Evolutionary conservation across 1,140 invertebrate species (phyloP), one percentile per base, ranked within the genome.

Genomic region (Drosophila punjabiensis): DNA sequence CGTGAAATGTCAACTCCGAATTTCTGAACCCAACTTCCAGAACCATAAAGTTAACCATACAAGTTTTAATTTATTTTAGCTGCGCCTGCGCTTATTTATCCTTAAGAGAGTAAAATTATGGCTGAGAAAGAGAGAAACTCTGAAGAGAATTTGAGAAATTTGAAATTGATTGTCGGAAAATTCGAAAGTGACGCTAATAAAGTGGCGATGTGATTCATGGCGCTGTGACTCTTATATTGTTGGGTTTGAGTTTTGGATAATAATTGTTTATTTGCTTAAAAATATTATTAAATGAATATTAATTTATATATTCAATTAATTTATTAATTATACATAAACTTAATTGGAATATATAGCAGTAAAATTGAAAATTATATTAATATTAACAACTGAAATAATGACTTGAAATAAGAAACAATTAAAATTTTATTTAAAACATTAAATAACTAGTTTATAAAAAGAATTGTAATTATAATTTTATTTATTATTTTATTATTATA

Each of bases 201-300:
- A 87, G 76, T 67, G 68, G 28, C n/a, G 24, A 28, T 50, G 30
- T 74, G 70, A 86, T 86, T 79, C 69, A 69, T 70, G 64, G 39
- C 24, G 30, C 16, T 10, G 45, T 2, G 14, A 32, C 83, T 86
- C 83, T 86, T 86, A 82, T 86, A 86, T 56, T 24, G 3, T 0
- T 3, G 11, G 76, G 73, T 83, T 53, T 13, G 43, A 58, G 68
- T 77, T 47, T 9, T 2, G 10, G 45, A 55, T 83, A 82, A 76
- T 10, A n/a, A 13, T 6, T 43, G 18, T 18, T 6, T 16, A 10
- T 18, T 13, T 14, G 39, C 47, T 18, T n/a, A 37, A 39, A 8
- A 33, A 0, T 33, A 33, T 10, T 33, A 33, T 18, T 24, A 16
- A 9, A 3, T 4, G 33, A 48, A 11, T 24, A 5, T 32, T 7